Base-by-base conservation (phyloP, 2,797 vertebrate genomes). In the Pseudochaenichthys georgianus region DNA sequence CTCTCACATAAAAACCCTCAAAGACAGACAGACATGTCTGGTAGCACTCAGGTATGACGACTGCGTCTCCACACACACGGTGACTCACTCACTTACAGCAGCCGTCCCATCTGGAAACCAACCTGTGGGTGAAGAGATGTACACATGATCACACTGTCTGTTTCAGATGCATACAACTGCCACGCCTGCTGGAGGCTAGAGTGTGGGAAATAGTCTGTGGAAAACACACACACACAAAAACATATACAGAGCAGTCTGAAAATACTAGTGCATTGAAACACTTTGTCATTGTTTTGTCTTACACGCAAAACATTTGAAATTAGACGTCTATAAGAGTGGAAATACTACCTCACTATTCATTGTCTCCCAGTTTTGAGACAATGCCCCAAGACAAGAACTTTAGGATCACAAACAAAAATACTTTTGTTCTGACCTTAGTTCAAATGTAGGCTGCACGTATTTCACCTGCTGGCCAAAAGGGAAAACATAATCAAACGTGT, bases 1-100 rank as follows among this genome's bases (percentile, higher is more conserved):
- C 61, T 68, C 19, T 50, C 6, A 67, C 72, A 68, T 59, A 60
- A 83, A 75, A 77, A 42, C 67, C 60, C 42, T 34, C 57, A 52
- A 63, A 84, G 80, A 54, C 69, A 85, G 77, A 89, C 83, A 91
- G 89, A 88, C 81, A 85, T 91, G 91, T 93, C 93, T 91, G 75
- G 81, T 45, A 83, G 90, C 88, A 76, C 86, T 91, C 91, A 91
- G 85, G 91, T 89, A 90, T 89, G 91, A 93, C 87, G 65, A 21
- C 21, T 72, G 79, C 34, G 81, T 91, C 85, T 89, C 77, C 58
- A 41, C 79, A 86, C 83, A 84, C 76, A 0, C 1, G 13, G 31
- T 95, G 94, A 95, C 77, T 96, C 94, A 95, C 60, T 54, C 73
- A 2, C 65, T 73, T 67, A 13, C 82, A 79, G 80, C 71, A 76